These are phyloP conservation scores for Goniozus legneri DNA, from an alignment of 1,140 invertebrate species.

Conservation along the genomic window DNA sequence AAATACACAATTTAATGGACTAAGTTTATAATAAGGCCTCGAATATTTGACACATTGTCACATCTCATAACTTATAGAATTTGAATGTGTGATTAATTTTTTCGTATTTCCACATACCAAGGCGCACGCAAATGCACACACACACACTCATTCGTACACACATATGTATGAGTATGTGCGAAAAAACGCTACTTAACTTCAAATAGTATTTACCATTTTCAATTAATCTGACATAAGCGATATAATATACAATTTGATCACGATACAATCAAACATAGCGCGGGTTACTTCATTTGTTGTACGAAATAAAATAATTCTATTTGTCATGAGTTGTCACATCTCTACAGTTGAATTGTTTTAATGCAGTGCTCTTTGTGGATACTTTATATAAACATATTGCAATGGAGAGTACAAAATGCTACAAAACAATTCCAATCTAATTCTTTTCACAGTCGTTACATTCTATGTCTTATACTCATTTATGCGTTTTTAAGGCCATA, in stretches of 20 bases:
- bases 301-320: too few species aligned
- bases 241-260: too few species aligned
- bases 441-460: conserved; percentile 27
- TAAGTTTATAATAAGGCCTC: conserved; percentile 44
- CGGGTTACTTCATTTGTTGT: too few species aligned
- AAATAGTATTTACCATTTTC: too few species aligned
- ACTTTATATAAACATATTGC: conserved; percentile 37
- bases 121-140: too few species aligned
- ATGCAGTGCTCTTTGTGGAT: conserved; percentile 22
- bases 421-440: conserved; percentile 47
- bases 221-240: too few species aligned
- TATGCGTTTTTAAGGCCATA: conserved; percentile 42
- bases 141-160: too few species aligned
- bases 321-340: conserved; percentile 22
- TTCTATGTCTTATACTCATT: conserved; percentile 24
- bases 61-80: conserved; percentile 16
- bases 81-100: not conserved
- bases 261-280: too few species aligned
- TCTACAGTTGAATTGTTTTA: conserved; percentile 29
- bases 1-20: conserved; percentile 29
- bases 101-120: too few species aligned
- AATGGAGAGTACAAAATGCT: conserved; percentile 46
- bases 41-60: conserved; percentile 31
- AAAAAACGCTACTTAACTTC: too few species aligned
- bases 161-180: too few species aligned